phyloP scores from a whole-genome alignment of 2,888 invertebrate genomes.

The Epirrita christyi region DNA sequence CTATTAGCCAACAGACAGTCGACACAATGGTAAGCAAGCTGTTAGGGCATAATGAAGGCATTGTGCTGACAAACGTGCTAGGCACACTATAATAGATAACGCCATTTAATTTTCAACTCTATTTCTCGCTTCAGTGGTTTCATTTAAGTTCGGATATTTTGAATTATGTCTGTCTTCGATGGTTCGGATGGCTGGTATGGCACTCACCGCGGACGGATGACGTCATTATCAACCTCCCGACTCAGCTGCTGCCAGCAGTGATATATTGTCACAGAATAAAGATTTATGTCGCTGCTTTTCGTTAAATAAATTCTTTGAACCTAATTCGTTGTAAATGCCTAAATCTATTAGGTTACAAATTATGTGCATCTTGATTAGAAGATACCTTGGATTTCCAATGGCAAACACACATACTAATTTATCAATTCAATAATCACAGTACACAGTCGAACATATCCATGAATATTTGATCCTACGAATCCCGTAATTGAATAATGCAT shows the following conservation, averaged over 20 bases:
- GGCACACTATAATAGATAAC: constrained; percentile 24
- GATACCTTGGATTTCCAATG: not conserved
- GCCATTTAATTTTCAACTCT: constrained; percentile 26
- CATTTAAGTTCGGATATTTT: constrained; percentile 16
- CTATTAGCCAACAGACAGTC: constrained; percentile 63
- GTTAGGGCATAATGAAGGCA: constrained; percentile 75
- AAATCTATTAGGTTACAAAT: constrained; percentile 71
- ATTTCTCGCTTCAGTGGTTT: constrained; percentile 11
- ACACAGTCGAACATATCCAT: constrained; percentile 10
- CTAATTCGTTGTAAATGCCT: no score
- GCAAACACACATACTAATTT: constrained; percentile 1
- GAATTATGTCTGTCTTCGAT: constrained; percentile 39
- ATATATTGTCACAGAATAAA: constrained; percentile 63
- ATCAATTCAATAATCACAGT: not conserved
- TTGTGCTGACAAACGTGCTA: constrained; percentile 54
- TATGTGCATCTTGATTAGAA: no score
- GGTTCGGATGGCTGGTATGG: constrained; percentile 43
- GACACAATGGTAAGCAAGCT: constrained; percentile 75
- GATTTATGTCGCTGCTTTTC: no score
- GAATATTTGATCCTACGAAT: constrained; percentile 27
- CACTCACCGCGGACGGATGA: constrained; percentile 57
- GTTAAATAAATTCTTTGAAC: no score
- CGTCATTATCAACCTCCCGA: constrained; percentile 71
- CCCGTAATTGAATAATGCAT: constrained; percentile 28
- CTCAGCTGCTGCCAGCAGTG: constrained; percentile 63